Percentiles rank a stretch among this genome's conserved stretches.
Evolutionary conservation across 2,888 invertebrate genomes (phyloP).

Genomic region (Macrophya alboannulata): DNA sequence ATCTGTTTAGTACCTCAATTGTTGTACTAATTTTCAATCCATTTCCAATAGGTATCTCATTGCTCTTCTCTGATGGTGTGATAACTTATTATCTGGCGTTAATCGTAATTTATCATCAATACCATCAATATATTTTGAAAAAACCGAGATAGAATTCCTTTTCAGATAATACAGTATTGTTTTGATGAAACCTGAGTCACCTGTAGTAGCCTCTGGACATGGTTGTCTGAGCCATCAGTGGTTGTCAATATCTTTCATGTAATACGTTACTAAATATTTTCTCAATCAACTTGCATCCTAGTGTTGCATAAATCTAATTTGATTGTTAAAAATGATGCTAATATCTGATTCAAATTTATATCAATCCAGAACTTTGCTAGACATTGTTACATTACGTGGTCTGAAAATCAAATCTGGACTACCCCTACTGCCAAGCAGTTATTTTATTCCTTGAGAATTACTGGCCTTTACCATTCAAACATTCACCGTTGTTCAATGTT

Average conservation of each 20-base stretch:
- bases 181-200: constrained; percentile 50
- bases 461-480: constrained; percentile 24
- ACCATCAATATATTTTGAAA: constrained; percentile 13
- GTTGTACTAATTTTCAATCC: neutral
- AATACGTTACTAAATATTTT: neutral
- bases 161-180: constrained; percentile 37
- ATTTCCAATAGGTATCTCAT: neutral
- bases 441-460: constrained; percentile 12
- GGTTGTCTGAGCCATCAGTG: constrained; percentile 40
- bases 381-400: neutral
- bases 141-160: constrained; percentile 27
- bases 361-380: neutral
- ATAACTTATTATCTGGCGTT: neutral
- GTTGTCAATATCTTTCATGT: constrained; percentile 8
- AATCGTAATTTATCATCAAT: constrained; percentile 19
- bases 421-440: neutral
- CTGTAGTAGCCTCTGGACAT: constrained; percentile 43
- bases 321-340: neutral
- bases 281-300: neutral
- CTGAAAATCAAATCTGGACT: neutral
- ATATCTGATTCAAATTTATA: neutral
- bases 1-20: neutral
- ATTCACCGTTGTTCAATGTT: constrained; percentile 4
- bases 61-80: neutral
- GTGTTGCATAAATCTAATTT: neutral